Conservation (phyloP, 1,140 invertebrate genomes). For the Drosophila setifemur region DNA sequence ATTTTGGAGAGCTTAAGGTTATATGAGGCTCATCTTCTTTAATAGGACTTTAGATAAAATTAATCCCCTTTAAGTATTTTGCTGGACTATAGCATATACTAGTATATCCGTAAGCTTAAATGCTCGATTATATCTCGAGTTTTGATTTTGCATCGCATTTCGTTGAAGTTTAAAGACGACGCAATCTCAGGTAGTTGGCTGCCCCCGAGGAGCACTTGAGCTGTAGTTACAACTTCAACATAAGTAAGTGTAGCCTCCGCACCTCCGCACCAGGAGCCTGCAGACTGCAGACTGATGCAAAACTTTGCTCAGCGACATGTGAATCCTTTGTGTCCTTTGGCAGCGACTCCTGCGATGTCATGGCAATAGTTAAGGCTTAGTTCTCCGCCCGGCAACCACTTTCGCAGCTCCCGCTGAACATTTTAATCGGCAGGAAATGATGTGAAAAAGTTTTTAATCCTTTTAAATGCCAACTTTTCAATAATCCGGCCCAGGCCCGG, state of each 20-base stretch:
- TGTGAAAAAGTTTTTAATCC: conserved; percentile 64
- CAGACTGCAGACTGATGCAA: conserved; percentile 34
- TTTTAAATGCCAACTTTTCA: conserved; percentile 57
- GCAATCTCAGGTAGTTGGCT: not conserved
- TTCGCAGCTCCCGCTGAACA: conserved; percentile 32
- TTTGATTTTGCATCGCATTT: not conserved
- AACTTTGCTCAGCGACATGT: conserved; percentile 41
- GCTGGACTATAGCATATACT: no score
- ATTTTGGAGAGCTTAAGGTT: not conserved
- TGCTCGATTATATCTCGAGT: no score
- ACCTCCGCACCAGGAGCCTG: no score
- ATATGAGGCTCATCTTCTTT: no score
- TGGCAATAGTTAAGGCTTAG: conserved; percentile 40
- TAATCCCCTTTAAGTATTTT: no score
- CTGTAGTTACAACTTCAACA: conserved; percentile 32
- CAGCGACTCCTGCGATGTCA: conserved; percentile 10
- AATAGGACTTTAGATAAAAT: no score
- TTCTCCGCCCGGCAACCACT: conserved; percentile 3
- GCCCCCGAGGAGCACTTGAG: conserved; percentile 21
- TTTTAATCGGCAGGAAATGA: conserved; percentile 63
- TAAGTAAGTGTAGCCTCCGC: conserved; percentile 25
- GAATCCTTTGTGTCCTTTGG: conserved; percentile 33
- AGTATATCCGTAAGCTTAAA: no score
- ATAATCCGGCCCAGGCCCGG: conserved; percentile 13
- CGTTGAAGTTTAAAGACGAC: not conserved